These are phyloP conservation scores for Aramus guarauna DNA, from an alignment of 2,113 vertebrate species.

Conservation along the genomic window DNA sequence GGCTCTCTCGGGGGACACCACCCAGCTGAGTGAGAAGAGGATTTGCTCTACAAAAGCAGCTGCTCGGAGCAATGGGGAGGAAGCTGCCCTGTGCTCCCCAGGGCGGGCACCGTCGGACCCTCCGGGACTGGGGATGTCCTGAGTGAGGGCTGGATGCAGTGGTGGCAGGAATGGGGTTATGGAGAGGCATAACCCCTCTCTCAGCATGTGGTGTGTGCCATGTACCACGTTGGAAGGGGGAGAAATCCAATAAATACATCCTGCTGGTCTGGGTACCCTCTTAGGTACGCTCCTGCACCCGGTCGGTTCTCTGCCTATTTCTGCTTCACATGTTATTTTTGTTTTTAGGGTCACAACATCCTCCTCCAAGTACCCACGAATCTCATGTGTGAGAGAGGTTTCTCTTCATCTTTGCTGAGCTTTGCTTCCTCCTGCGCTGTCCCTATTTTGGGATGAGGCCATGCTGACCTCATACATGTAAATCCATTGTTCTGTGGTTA, in stretches of 20 bases:
- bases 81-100: neutral
- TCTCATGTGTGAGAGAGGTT: neutral
- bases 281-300: fast-evolving
- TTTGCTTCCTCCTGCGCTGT: neutral
- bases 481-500: neutral
- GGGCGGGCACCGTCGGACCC: fast-evolving
- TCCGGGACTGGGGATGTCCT: neutral
- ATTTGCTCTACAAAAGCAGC: neutral
- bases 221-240: neutral
- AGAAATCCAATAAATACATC: neutral
- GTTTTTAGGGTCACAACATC: neutral
- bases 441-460: neutral
- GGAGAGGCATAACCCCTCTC: neutral
- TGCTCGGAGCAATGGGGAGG: fast-evolving
- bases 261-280: neutral
- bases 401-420: neutral
- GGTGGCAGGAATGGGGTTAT: neutral
- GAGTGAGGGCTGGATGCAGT: neutral
- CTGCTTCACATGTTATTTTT: neutral
- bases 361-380: neutral
- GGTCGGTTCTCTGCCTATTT: neutral
- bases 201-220: neutral
- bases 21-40: neutral
- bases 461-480: neutral
- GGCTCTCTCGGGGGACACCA: neutral